Evolutionary conservation across 1,140 invertebrate genomes (phyloP).

Genomic region (Drosophila rufa): DNA sequence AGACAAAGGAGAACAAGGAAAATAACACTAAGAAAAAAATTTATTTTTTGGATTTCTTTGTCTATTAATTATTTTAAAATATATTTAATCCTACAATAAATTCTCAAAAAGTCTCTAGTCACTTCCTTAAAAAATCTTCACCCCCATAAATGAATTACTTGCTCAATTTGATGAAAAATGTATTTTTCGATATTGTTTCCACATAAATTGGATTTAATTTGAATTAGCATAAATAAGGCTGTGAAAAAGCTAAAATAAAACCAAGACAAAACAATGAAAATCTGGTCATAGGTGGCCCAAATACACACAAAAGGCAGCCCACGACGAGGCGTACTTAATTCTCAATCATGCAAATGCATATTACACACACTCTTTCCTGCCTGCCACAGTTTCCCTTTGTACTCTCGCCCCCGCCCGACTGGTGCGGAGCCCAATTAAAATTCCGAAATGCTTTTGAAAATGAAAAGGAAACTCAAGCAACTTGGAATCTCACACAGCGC

Average conservation of each 20-base stretch:
- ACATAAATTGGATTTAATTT: not conserved
- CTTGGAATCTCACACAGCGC: constrained; percentile 11
- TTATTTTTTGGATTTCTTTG: too few species aligned
- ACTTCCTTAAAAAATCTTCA: not conserved
- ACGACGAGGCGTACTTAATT: constrained; percentile 6
- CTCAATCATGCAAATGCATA: constrained; percentile 29
- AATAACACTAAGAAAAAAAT: not conserved
- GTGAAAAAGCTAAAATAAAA: not conserved
- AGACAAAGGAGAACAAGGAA: not conserved
- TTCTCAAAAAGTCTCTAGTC: too few species aligned
- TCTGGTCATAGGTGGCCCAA: not conserved
- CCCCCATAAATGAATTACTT: not conserved
- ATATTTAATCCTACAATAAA: too few species aligned
- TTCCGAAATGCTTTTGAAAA: constrained; percentile 55
- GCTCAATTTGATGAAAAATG: not conserved
- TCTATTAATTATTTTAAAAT: too few species aligned
- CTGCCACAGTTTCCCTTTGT: constrained; percentile 12
- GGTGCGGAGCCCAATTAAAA: constrained; percentile 62
- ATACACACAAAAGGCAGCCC: too few species aligned
- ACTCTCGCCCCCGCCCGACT: not conserved
- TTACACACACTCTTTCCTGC: not conserved
- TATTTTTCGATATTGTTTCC: not conserved
- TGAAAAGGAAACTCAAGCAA: constrained; percentile 6
- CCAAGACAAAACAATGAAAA: not conserved
- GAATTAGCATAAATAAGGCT: constrained; percentile 1